A percentile compares a stretch with the other conserved stretches of the same genome.
Evolutionary conservation across 2,113 vertebrate genomes (phyloP).

Genomic region (Leptodactylus fuscus): DNA sequence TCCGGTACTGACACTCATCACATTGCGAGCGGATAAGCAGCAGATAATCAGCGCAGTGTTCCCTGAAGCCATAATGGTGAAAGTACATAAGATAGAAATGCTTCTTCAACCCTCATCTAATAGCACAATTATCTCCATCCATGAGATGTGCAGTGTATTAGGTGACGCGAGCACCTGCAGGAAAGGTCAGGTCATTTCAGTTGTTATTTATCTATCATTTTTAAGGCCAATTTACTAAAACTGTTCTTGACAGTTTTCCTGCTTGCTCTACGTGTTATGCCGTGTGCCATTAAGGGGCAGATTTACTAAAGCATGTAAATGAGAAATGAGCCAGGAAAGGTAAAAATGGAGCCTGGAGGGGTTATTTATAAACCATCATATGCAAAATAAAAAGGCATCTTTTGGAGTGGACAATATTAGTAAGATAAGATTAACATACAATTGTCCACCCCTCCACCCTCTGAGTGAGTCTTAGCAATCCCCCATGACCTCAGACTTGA

Average conservation of each 20-base stretch:
- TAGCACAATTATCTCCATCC: conserved; percentile 45
- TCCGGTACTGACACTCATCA: conserved; percentile 26
- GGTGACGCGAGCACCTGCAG: conserved; percentile 6
- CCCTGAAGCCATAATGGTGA: conserved; percentile 40
- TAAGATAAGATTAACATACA: conserved; percentile 12
- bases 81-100: conserved; percentile 38
- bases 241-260: conserved; percentile 3
- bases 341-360: neutral
- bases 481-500: neutral
- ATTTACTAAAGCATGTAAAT: conserved; percentile 24
- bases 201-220: conserved; percentile 45
- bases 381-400: neutral
- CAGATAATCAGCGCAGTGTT: conserved; percentile 28
- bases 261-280: conserved; percentile 9
- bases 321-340: conserved; percentile 10
- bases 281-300: conserved; percentile 4
- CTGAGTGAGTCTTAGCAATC: neutral
- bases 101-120: conserved; percentile 40
- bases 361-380: neutral
- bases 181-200: conserved; percentile 44
- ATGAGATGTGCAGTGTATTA: conserved; percentile 38
- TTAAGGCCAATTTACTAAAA: conserved; percentile 47
- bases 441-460: neutral
- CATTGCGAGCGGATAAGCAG: conserved; percentile 40
- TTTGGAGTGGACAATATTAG: neutral